Percentiles rank a stretch among this genome's conserved stretches.
phyloP scores from a whole-genome alignment of 2,113 vertebrate genomes.

The Corythoichthys haematopterus region DNA sequence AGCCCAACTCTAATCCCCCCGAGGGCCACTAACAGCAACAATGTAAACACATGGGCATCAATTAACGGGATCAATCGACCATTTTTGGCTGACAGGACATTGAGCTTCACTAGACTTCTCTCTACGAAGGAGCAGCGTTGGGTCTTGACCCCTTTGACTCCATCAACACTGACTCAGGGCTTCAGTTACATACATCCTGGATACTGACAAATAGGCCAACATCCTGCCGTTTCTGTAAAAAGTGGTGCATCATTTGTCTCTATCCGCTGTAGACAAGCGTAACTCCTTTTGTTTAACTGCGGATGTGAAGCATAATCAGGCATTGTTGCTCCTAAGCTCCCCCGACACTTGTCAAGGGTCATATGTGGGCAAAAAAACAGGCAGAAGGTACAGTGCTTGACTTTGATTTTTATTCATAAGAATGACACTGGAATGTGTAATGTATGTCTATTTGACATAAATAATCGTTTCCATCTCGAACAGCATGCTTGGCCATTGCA shows the following conservation, averaged over 20 bases:
- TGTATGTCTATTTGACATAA: too few relatives aligned
- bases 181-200: constrained; percentile 36
- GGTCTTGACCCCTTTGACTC: constrained; percentile 56
- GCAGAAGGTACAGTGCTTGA: not conserved
- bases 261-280: not conserved
- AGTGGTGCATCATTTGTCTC: constrained; percentile 9
- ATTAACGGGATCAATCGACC: constrained; percentile 27
- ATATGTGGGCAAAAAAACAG: not conserved
- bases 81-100: constrained; percentile 26
- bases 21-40: constrained; percentile 19
- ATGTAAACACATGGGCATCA: constrained; percentile 38
- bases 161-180: constrained; percentile 43
- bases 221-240: constrained; percentile 7
- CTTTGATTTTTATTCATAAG: not conserved
- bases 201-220: constrained; percentile 5
- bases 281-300: not conserved
- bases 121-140: constrained; percentile 2
- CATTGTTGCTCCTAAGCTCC: not conserved
- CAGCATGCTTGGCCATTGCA: too few relatives aligned
- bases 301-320: not conserved
- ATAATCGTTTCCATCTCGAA: too few relatives aligned
- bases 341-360: not conserved
- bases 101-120: constrained; percentile 32
- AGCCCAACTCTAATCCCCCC: constrained; percentile 8
- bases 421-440: not conserved